Evolutionary conservation across 2,113 vertebrate genomes (phyloP), one percentile per base, ranked within the genome.

Genomic region (Siniperca knerii): DNA sequence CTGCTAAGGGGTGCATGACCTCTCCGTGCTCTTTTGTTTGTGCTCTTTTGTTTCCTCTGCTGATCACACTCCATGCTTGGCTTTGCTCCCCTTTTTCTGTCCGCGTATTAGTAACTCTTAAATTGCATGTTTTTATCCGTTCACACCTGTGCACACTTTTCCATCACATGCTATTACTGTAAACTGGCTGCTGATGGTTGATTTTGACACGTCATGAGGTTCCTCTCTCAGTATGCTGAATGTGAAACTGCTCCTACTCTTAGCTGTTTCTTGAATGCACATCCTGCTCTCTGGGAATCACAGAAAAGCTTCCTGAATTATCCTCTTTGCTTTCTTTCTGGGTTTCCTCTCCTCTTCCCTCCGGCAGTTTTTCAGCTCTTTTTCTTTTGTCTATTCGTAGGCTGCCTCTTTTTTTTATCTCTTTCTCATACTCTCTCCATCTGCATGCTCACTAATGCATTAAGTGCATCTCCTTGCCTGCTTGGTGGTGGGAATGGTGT

Each of bases 391-490:
- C 33, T 85, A 0, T 60, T 29, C 42, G 35, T 54, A 52, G 25
- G 4, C 50, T 57, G n/a, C 81, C 25, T 83, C 40, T 37, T 6
- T 85, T 85, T 77, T 48, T 37, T 52, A 18, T 65, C 55, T 68
- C 46, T 33, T 60, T 44, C 44, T 67, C 79, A 25, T 15, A 0
- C n/a, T 42, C 2, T 73, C 29, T 88, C 40, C 9, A 33, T 89
- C 93, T 87, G 93, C 94, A 93, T 94, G 93, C 83, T 90, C 90
- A 90, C 89, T 92, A 94, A 94, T 88, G 84, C 87, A 60, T 81
- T 73, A 78, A 81, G 67, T 82, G 77, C 54, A 16, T 74, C 68
- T 91, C 84, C 82, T 77, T 87, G 74, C 87, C 92, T 91, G 92
- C 89, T 90, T 87, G 90, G 72, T 86, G 87, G 92, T 72, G 92